Conservation (phyloP, 2,113 vertebrate genomes). For the Axis porcinus region DNA sequence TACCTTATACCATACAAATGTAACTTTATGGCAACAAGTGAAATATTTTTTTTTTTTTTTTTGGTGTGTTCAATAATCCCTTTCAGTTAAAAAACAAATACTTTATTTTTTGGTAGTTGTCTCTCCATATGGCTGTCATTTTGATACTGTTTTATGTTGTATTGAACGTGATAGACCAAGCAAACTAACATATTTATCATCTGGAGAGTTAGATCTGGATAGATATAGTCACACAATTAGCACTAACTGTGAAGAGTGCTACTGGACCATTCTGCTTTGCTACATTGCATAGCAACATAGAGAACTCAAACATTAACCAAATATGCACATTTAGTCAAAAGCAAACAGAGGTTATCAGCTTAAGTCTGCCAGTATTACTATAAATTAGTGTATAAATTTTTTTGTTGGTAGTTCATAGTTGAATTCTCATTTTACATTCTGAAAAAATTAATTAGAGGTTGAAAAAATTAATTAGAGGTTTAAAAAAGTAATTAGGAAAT, state of each 20-base stretch:
- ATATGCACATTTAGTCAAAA: not conserved
- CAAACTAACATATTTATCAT: not conserved
- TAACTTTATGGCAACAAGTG: not conserved
- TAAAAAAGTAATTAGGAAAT: not conserved
- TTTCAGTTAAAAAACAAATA: not conserved
- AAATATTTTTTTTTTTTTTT: not conserved
- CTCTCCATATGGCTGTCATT: not conserved
- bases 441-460: not conserved
- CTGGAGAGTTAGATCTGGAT: not conserved
- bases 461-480: not conserved
- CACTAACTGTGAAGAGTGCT: not conserved
- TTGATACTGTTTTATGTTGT: not conserved
- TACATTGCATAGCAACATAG: not conserved
- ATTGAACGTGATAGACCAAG: not conserved
- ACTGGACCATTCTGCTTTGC: not conserved
- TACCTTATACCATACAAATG: not conserved
- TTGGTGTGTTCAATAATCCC: not conserved
- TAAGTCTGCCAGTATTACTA: not conserved
- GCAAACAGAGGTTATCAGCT: not conserved
- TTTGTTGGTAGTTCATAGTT: not conserved
- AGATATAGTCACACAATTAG: not conserved
- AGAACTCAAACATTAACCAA: not conserved
- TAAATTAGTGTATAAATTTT: not conserved
- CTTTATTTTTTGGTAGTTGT: not conserved
- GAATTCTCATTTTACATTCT: not conserved